Evolutionary conservation across 2,113 vertebrate species (phyloP).

Genomic region (Mobula hypostoma): DNA sequence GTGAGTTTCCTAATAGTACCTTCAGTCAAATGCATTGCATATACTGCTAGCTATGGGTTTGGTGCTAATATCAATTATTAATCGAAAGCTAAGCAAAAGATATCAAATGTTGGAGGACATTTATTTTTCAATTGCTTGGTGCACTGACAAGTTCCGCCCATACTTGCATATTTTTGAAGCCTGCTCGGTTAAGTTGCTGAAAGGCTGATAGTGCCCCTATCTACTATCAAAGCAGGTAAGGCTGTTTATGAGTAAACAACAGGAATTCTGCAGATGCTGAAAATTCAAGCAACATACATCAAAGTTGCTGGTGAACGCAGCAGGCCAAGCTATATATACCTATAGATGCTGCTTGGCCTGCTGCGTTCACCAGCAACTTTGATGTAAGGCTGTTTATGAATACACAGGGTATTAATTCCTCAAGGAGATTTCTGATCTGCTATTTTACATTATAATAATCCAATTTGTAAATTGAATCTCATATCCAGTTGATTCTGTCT

Average conservation of each 20-base stretch:
- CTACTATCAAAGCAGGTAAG: not conserved
- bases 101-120: not conserved
- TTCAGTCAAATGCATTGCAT: not conserved
- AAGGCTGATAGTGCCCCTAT: not conserved
- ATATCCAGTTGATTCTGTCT: no score
- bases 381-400: not conserved
- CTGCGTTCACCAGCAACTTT: no score
- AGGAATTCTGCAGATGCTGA: no score
- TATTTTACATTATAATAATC: not conserved
- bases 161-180: not conserved
- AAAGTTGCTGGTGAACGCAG: no score
- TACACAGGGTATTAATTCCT: not conserved
- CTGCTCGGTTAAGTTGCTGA: not conserved
- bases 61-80: not conserved
- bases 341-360: no score
- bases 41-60: not conserved
- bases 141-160: not conserved
- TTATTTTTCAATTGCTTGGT: not conserved
- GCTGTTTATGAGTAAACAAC: not conserved
- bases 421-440: not conserved
- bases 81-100: not conserved
- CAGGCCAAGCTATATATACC: no score
- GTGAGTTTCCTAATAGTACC: not conserved
- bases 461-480: not conserved
- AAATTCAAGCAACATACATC: no score